phyloP scores from a whole-genome alignment of 2,888 invertebrate genomes.

The Troides helena region DNA sequence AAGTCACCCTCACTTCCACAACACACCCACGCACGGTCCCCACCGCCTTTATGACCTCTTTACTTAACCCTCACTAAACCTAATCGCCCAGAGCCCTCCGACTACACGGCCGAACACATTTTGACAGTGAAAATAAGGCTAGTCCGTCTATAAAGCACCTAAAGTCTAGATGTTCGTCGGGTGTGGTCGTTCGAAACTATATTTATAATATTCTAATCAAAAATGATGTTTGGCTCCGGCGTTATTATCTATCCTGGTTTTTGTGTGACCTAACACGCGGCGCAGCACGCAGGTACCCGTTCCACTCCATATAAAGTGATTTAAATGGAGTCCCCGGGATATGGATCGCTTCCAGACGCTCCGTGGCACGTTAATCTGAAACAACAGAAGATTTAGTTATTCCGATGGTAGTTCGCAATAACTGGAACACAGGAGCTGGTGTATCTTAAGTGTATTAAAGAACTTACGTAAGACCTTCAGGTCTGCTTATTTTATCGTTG shows the following conservation, averaged over 20 bases:
- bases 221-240: slow-evolving; percentile 43
- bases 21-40: slow-evolving; percentile 49
- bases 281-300: slow-evolving; percentile 66
- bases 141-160: slow-evolving; percentile 56
- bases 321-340: slow-evolving; percentile 48
- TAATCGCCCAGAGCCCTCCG: slow-evolving; percentile 35
- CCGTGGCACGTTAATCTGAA: slow-evolving; percentile 61
- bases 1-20: slow-evolving; percentile 42
- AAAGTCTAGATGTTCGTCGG: slow-evolving; percentile 42
- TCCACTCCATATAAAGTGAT: slow-evolving; percentile 77
- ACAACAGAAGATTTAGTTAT: slow-evolving; percentile 55
- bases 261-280: slow-evolving; percentile 62
- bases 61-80: slow-evolving; percentile 31
- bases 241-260: slow-evolving; percentile 68
- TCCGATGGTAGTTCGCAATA: slow-evolving; percentile 28
- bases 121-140: slow-evolving; percentile 49
- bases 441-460: slow-evolving; percentile 10
- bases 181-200: slow-evolving; percentile 50
- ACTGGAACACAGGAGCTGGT: slow-evolving; percentile 27
- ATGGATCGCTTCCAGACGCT: slow-evolving; percentile 57
- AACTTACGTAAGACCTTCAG: too few species aligned
- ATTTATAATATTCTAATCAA: slow-evolving; percentile 30
- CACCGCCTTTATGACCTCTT: slow-evolving; percentile 41
- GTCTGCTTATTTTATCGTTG: neutral
- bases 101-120: slow-evolving; percentile 47